These are phyloP conservation scores for Craniophora ligustri DNA, from an alignment of 2,888 invertebrate genomes.

Conservation along the genomic window DNA sequence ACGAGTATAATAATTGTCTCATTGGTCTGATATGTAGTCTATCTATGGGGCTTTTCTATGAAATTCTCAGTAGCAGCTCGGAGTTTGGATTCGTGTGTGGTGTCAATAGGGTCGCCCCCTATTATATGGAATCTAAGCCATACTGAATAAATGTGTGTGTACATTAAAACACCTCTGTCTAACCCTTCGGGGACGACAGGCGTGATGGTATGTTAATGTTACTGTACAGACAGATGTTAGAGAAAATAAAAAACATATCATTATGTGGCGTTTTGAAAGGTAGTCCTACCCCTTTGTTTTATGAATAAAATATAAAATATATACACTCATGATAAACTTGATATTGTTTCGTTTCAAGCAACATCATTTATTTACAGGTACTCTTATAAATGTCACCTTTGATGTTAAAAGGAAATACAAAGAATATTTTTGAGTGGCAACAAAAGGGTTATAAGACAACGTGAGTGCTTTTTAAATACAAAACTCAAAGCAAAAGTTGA, in stretches of 20 bases:
- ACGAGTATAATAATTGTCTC: no score
- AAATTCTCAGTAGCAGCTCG: no score
- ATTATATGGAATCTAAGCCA: no score
- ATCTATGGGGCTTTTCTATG: no score
- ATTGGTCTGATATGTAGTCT: no score
- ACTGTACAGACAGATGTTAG: conserved; percentile 9
- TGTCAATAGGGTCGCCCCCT: no score
- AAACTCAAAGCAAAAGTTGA: not conserved
- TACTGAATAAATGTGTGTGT: no score
- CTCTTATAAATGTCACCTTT: not conserved
- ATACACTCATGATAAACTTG: not conserved
- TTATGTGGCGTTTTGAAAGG: conserved; percentile 3
- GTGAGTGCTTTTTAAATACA: not conserved
- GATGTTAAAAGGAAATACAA: not conserved
- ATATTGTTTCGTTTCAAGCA: conserved; percentile 2
- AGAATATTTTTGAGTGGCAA: not conserved
- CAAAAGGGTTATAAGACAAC: not conserved
- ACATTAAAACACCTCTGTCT: no score
- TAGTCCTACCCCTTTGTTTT: not conserved
- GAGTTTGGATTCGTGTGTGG: no score
- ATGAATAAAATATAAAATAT: conserved; percentile 2
- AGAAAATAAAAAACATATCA: conserved; percentile 23
- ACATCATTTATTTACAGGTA: conserved; percentile 10
- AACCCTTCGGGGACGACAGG: no score
- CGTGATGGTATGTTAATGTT: no score